phyloP scores from a whole-genome alignment of 2,888 invertebrate genomes.

The Drosophila tripunctata region DNA sequence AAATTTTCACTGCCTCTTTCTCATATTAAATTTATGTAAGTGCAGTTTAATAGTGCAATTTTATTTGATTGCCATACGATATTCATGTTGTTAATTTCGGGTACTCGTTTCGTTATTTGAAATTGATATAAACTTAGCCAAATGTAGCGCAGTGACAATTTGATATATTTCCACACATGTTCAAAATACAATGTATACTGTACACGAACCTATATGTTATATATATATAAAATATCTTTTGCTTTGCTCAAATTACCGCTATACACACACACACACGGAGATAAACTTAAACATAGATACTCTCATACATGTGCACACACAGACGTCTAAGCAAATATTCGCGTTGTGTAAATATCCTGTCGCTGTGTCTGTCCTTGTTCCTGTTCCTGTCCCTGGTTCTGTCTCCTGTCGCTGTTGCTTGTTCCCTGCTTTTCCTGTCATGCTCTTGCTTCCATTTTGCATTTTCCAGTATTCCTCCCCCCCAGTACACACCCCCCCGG shows the following conservation, averaged over 20 bases:
- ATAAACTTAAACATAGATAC: background rate
- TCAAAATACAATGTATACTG: constrained; percentile 41
- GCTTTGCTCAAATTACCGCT: constrained; percentile 63
- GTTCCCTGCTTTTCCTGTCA: constrained; percentile 35
- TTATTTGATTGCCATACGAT: constrained; percentile 9
- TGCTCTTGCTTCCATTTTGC: constrained; percentile 66
- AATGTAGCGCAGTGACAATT: constrained; percentile 55
- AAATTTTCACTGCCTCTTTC: no score
- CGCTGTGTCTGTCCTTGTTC: constrained; percentile 23
- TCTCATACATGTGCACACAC: constrained; percentile 14
- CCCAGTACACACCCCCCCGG: background rate
- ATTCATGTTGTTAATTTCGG: background rate
- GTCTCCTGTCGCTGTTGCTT: constrained; percentile 28
- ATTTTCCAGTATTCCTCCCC: constrained; percentile 58
- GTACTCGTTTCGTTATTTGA: constrained; percentile 11
- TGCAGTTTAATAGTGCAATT: constrained; percentile 12
- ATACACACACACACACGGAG: constrained; percentile 26
- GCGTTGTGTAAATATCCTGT: constrained; percentile 71
- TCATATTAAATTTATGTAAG: no score
- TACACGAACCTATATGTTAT: constrained; percentile 15
- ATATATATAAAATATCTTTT: constrained; percentile 46
- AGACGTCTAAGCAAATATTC: constrained; percentile 68
- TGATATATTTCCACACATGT: constrained; percentile 43
- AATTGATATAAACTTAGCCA: constrained; percentile 43
- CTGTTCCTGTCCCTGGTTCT: constrained; percentile 12